Base-by-base conservation (phyloP, 2,888 invertebrate genomes). In the Allophyes oxyacanthae region DNA sequence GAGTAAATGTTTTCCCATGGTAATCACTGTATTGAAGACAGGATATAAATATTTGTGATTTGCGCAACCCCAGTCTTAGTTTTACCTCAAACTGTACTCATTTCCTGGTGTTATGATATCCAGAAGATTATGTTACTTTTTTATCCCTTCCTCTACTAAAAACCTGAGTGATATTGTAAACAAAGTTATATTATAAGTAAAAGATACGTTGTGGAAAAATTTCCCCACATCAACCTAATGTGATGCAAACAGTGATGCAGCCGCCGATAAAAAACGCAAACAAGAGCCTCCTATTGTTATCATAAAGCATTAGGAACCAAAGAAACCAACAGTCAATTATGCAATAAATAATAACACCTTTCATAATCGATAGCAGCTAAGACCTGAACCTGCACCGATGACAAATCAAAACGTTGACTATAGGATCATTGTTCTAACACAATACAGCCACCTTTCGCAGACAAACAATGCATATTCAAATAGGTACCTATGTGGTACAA, bases 381-480 rank as follows among this genome's bases (percentile, higher is more conserved):
- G 37, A 33, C 52, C 48, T 40, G 10, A 62, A 72, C 69, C 62
- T 69, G 70, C 57, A 51, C 52, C 60, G 70, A 77, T 80, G 76
- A 82, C 77, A 71, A 72, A 76, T 70, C 67, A 73, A 78, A 69
- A 51, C 38, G 64, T 50, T 73, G 68, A 70, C 64, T 66, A 64
- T 64, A 61, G 57, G 65, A 68, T 71, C 72, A 73, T 80, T 63
- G 60, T 67, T 57, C 54, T 67, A 74, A 64, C 69, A 81, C 81
- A 81, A 79, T 78, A 55, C 76, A 64, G 30, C 45, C 58, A 58
- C 64, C 71, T 67, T 62, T 72, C 64, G 56, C 50, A 64, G 52
- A 54, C 65, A 68, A 75, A 78, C 80, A 82, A 82, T 81, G 66
- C 75, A 77, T 79, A 81, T 79, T 75, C 72, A 80, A 81, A 75